A percentile compares a stretch with the other conserved stretches of the same genome.
These are phyloP conservation scores for Patagioenas fasciata DNA, from an alignment of 2,113 vertebrate species.

Conservation along the genomic window DNA sequence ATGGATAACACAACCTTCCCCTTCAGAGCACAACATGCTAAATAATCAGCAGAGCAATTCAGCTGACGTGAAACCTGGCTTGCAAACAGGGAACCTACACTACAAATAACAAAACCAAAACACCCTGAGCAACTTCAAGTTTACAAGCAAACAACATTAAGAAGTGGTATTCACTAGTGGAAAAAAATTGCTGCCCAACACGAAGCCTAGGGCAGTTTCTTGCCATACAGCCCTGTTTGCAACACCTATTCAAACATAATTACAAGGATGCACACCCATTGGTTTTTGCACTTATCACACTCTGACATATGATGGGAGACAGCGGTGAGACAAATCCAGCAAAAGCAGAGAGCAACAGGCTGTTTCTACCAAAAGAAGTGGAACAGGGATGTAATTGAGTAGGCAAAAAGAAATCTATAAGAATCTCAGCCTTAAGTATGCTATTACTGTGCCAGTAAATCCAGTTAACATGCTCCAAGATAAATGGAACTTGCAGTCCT, in stretches of 20 bases:
- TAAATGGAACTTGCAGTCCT: neutral
- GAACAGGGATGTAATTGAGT: neutral
- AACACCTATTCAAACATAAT: neutral
- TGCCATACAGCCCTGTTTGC: neutral
- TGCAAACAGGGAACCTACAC: conserved; percentile 38
- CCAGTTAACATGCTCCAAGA: neutral
- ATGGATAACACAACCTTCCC: conserved; percentile 7
- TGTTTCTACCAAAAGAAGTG: neutral
- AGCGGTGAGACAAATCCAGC: neutral
- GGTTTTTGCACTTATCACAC: neutral
- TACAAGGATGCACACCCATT: neutral
- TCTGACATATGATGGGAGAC: neutral
- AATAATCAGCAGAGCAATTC: conserved; percentile 30
- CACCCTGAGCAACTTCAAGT: conserved; percentile 38
- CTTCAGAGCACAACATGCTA: conserved; percentile 11
- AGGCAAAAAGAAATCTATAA: neutral
- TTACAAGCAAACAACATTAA: conserved; percentile 62
- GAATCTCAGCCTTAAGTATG: neutral
- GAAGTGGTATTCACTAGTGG: neutral
- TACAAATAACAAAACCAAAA: conserved; percentile 29
- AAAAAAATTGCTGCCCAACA: neutral
- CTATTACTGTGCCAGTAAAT: neutral
- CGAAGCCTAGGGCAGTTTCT: neutral
- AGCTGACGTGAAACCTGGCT: conserved; percentile 34
- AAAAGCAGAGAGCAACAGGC: neutral